phyloP scores from a whole-genome alignment of 2,888 invertebrate genomes.

The Athripsodes cinereus region DNA sequence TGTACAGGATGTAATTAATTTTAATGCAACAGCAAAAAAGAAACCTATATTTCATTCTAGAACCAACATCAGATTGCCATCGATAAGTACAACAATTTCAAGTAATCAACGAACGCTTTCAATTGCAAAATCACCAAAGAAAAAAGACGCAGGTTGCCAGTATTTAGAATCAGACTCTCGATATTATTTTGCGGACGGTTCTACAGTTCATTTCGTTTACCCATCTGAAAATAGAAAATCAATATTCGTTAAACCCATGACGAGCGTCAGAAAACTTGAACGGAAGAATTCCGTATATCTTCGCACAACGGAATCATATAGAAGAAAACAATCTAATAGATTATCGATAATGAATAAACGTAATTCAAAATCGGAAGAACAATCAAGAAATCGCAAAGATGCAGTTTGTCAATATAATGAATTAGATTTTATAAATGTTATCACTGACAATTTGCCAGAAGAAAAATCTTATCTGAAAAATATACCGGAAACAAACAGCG shows the following conservation, averaged over 20 bases:
- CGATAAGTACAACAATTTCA: too few species aligned
- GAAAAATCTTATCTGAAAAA: background rate
- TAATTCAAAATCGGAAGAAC: background rate
- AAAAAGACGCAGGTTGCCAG: background rate
- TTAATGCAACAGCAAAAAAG: too few species aligned
- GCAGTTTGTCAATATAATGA: background rate
- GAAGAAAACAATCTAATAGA: background rate
- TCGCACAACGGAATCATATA: background rate
- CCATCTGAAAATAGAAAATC: background rate
- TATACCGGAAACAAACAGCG: background rate
- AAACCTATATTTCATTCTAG: too few species aligned
- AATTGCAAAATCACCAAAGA: background rate
- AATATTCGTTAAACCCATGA: background rate
- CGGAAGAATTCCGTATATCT: background rate
- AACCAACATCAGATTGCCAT: too few species aligned
- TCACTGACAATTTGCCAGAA: background rate
- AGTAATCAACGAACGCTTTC: background rate
- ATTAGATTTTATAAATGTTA: background rate
- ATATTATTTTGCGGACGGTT: background rate
- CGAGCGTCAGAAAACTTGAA: background rate
- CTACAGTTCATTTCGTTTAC: background rate
- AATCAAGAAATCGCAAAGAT: background rate
- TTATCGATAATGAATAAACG: background rate
- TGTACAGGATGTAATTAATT: too few species aligned
- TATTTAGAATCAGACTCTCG: background rate